Percentiles rank a stretch among this genome's conserved stretches.
phyloP scores from a whole-genome alignment of 2,113 vertebrate species.

The Aythya baeri region DNA sequence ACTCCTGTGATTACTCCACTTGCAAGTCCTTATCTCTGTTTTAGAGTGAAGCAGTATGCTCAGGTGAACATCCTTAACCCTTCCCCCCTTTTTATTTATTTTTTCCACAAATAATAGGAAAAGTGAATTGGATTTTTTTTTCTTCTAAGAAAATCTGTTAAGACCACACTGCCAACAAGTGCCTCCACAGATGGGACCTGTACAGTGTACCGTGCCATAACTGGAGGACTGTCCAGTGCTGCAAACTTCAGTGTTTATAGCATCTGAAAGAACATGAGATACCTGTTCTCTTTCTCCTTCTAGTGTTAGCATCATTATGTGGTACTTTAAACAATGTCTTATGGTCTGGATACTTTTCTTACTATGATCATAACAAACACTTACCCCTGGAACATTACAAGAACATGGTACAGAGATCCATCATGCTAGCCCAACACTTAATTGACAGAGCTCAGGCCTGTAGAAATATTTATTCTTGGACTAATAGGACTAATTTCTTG shows the following conservation, averaged over 20 bases:
- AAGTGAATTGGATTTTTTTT: not conserved
- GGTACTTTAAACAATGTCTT: not conserved
- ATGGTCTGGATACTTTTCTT: not conserved
- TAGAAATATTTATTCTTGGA: not conserved
- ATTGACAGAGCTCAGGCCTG: not conserved
- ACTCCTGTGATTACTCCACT: not conserved
- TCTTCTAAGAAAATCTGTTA: not conserved
- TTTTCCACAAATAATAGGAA: not conserved
- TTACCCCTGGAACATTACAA: not conserved
- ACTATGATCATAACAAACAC: not conserved
- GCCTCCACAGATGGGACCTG: not conserved
- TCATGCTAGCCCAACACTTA: not conserved
- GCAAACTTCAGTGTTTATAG: not conserved
- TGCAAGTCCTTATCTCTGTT: not conserved
- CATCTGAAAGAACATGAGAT: not conserved
- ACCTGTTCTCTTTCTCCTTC: not conserved
- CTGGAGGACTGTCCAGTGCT: not conserved
- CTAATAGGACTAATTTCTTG: not conserved
- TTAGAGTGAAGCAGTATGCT: not conserved
- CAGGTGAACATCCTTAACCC: not conserved
- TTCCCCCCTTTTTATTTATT: not conserved
- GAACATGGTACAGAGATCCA: not conserved
- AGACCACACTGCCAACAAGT: not conserved
- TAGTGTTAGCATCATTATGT: not conserved
- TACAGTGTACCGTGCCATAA: not conserved